Base-by-base conservation (phyloP, 2,113 vertebrate species). In the Syrmaticus mikado region DNA sequence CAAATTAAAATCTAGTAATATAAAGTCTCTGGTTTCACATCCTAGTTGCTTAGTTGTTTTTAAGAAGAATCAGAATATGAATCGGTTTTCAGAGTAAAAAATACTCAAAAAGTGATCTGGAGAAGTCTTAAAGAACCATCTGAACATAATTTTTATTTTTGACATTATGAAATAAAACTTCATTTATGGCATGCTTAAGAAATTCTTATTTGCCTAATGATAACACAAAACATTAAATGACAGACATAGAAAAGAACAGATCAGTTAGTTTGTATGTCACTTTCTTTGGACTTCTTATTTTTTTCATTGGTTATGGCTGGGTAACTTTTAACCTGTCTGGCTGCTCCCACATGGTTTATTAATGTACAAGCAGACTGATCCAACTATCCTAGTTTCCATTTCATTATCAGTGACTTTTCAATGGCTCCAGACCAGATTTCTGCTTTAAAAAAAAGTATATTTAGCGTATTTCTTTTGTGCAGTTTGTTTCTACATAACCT, bases 121-220 rank as follows among this genome's bases (percentile, higher is more conserved):
- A 22, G 0, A 57, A 90, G 27, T 89, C 81, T 81, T 70, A 60
- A 77, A 11, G 20, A 87, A 82, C 71, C 0, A 0, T 87, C 61
- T 76, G 66, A 75, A 85, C 20, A 91, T 12, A 79, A 48, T 45
- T 79, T 91, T 95, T 95, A 95, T 94, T 96, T 85, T 74, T 92
- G 53, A 85, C 43, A 73, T 73, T 30, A 82, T 24, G 48, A 92
- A 91, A 79, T 68, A 61, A 82, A 94, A 48, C 25, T 84, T 86
- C 4, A 80, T 62, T 94, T 71, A 68, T 17, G 43, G 84, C 89
- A 89, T 79, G 89, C 71, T 92, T 85, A 71, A 91, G 46, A 89
- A 93, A 89, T 79, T 61, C 73, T 89, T 76, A 36, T 61, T 92
- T 70, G 86, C 58, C 87, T 87, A 90, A n/a, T 34, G 46, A 41